A percentile compares a stretch with the other conserved stretches of the same genome.
Conservation (phyloP, 2,888 invertebrate species). For the Lymantria dispar region DNA sequence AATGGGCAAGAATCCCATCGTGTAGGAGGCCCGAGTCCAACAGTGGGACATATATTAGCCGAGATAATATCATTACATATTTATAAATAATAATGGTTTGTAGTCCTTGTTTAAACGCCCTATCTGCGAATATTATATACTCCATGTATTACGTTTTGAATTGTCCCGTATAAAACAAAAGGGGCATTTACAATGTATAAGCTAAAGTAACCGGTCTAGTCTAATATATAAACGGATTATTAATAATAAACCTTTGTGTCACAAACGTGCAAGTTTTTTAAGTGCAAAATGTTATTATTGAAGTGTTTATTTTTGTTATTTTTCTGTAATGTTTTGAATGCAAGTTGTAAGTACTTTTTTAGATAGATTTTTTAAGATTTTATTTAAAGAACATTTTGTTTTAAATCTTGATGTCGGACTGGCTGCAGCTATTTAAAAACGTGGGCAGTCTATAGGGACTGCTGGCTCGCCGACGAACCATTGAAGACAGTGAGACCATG, state of each 20-base stretch:
- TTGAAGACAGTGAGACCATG: too few relatives aligned
- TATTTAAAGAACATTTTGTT: too few relatives aligned
- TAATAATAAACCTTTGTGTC: slow-evolving; percentile 20
- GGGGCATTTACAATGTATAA: slow-evolving; percentile 37
- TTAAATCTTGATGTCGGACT: too few relatives aligned
- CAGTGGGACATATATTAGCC: too few relatives aligned
- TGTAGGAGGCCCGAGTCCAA: too few relatives aligned
- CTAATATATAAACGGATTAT: slow-evolving; percentile 32
- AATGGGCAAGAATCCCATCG: too few relatives aligned
- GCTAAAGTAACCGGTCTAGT: slow-evolving; percentile 38
- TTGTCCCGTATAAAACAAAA: slow-evolving; percentile 14
- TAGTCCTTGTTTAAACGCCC: too few relatives aligned
- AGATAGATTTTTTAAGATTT: background rate
- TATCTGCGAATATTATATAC: slow-evolving; percentile 4
- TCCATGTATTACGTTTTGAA: slow-evolving; percentile 24
- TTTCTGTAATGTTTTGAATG: slow-evolving; percentile 43
- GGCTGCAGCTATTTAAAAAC: too few relatives aligned
- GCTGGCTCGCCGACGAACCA: too few relatives aligned
- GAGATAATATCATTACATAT: too few relatives aligned
- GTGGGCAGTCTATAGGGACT: too few relatives aligned
- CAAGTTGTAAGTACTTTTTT: slow-evolving; percentile 40
- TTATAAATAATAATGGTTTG: background rate
- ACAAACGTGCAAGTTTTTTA: slow-evolving; percentile 7
- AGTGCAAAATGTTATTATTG: slow-evolving; percentile 55
- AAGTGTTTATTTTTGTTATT: slow-evolving; percentile 55